Percentiles rank a stretch among this genome's conserved stretches.
These are phyloP conservation scores for Echeneis naucrates DNA, from an alignment of 2,797 vertebrate genomes.

Conservation along the genomic window DNA sequence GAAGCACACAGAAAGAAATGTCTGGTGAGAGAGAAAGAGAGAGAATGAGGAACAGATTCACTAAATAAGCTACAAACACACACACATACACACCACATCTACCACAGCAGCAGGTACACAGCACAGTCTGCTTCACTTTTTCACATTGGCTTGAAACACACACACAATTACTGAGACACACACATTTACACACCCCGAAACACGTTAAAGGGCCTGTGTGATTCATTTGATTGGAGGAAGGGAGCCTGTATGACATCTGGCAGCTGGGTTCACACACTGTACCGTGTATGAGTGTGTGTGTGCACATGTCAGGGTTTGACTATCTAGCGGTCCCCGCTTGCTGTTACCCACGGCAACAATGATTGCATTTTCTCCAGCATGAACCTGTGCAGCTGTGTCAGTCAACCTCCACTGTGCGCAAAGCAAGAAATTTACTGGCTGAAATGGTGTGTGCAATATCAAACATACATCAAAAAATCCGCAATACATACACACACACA, in stretches of 20 bases:
- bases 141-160: slow-evolving; percentile 23
- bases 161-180: slow-evolving; percentile 23
- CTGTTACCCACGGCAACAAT: slow-evolving; percentile 55
- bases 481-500: slow-evolving; percentile 13
- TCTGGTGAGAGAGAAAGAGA: slow-evolving; percentile 14
- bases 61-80: slow-evolving; percentile 5
- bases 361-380: slow-evolving; percentile 61
- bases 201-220: slow-evolving; percentile 9
- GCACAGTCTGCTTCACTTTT: slow-evolving; percentile 34
- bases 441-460: background rate
- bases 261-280: slow-evolving; percentile 29
- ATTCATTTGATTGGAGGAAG: slow-evolving; percentile 36
- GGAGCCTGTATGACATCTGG: slow-evolving; percentile 58
- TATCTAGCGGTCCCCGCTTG: slow-evolving; percentile 27
- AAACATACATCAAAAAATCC: slow-evolving; percentile 38
- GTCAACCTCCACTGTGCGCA: slow-evolving; percentile 47
- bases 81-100: background rate
- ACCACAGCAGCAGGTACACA: slow-evolving; percentile 26
- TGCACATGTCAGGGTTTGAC: slow-evolving; percentile 20
- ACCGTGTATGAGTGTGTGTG: background rate
- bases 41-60: background rate
- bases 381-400: slow-evolving; percentile 72
- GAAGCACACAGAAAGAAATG: slow-evolving; percentile 28
- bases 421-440: slow-evolving; percentile 46
- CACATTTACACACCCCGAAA: slow-evolving; percentile 17